Evolutionary conservation across 2,113 vertebrate species (phyloP).

Genomic region (Thalassoma bifasciatum): DNA sequence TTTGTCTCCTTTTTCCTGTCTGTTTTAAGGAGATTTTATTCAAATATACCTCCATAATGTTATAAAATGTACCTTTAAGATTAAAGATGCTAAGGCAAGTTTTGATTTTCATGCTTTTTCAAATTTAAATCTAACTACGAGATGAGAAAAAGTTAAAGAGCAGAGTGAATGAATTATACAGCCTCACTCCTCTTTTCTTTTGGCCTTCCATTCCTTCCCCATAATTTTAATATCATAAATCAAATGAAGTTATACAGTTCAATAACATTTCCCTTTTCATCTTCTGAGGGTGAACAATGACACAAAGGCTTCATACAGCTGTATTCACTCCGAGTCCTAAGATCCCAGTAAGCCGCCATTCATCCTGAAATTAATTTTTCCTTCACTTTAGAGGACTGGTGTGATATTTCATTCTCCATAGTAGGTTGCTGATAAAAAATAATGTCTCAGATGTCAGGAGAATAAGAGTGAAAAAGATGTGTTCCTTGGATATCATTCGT

Average conservation of each 20-base stretch:
- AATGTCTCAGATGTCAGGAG: slow-evolving; percentile 31
- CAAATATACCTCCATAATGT: too few species aligned
- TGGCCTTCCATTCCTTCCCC: not conserved
- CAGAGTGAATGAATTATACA: not conserved
- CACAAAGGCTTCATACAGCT: slow-evolving; percentile 45
- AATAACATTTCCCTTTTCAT: slow-evolving; percentile 42
- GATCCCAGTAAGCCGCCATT: slow-evolving; percentile 32
- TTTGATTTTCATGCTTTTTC: not conserved
- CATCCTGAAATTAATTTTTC: slow-evolving; percentile 56
- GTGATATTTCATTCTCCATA: slow-evolving; percentile 46
- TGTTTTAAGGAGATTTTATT: too few species aligned
- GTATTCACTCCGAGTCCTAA: slow-evolving; percentile 16
- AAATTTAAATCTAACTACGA: not conserved
- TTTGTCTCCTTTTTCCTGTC: too few species aligned
- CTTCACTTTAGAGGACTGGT: slow-evolving; percentile 45
- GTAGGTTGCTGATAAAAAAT: slow-evolving; percentile 54
- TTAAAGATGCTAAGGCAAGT: not conserved
- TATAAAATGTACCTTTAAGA: not conserved
- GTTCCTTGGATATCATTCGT: slow-evolving; percentile 47
- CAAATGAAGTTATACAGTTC: slow-evolving; percentile 26
- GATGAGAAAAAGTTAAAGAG: not conserved
- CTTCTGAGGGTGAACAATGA: slow-evolving; percentile 39
- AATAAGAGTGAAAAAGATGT: slow-evolving; percentile 59
- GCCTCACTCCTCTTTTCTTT: not conserved
- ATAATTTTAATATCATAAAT: slow-evolving; percentile 15